Base-by-base conservation (phyloP, 2,113 vertebrate species). In the Spizaetus ornatus region DNA sequence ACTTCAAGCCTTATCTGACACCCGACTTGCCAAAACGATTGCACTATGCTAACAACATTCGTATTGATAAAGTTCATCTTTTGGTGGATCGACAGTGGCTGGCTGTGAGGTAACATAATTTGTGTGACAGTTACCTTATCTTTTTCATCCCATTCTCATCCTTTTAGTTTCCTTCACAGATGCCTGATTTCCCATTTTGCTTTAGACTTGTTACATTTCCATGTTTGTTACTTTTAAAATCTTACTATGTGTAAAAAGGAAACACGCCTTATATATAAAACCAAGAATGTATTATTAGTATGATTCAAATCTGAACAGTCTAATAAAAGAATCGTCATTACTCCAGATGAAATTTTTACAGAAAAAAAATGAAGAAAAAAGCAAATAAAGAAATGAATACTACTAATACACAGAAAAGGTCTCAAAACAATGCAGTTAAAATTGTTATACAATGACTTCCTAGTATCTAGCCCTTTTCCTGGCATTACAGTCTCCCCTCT, bases 31-130 rank as follows among this genome's bases (percentile, higher is more conserved):
- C 99, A 5, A 99, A 99, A 93, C 97, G 99, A 84, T 96, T 99
- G 42, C 99, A 99, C 95, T 99, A 98, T 50, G 99, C 99, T 25
- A 98, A 98, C 66, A 98, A 99, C 93, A n/a, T 98, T 27, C 98
- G 99, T 47, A 99, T 99, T 40, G 99, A 99, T 97, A 98, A 98
- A 90, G 99, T 96, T 81, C 98, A 99, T 94, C 98, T 99, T 25
- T 95, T 99, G 93, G 98, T 99, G 98, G 98, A 99, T 93, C 69
- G 77, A 5, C 98, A 99, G 91, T 99, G 99, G 99, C 98, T 99
- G 96, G 99, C 98, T 66, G 98, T 97, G 8, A 98, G 99, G 99
- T 99, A 96, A n/a, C 21, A 88, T 95, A 93, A 40, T 52, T 52
- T 53, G 5, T 55, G 32, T 72, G 16, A 55, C 48, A n/a, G 11